Evolutionary conservation across 2,797 vertebrate genomes (phyloP), one percentile per base, ranked within the genome.

Genomic region (Poecilia wingei): DNA sequence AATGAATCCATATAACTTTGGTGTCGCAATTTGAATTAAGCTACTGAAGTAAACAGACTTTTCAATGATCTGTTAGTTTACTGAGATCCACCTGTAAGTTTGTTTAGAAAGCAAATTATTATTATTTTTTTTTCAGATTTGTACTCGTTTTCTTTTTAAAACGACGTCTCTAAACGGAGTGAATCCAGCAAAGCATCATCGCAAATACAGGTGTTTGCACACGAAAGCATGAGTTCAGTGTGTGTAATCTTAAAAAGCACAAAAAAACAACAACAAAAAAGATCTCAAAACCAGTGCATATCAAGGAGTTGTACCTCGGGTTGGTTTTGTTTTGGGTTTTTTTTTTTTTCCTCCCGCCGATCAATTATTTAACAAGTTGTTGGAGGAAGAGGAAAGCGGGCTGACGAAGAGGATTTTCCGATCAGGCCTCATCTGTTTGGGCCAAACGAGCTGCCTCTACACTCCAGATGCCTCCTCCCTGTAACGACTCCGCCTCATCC

Each of bases 191-290:
- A 36, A 64, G 33, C 16, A 64, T 7, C 28, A 33, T 7, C 6
- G 16, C 14, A 31, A 28, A 59, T 45, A 1, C 22, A 41, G 25
- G 14, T 7, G 14, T 41, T 49, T 12, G 64, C 61, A 33, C 49
- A 53, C 51, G 18, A 55, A 14, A 45, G 31, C 16, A 61, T 18
- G 59, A 61, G 68, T 73, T 84, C 66, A 61, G 16, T 75, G 74
- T 75, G 31, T 69, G 36, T 64, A 47, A 53, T 33, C 39, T 31
- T 82, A 82, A 45, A 84, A 91, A 91, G 88, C 91, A 93, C 89
- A 51, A 39, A 39, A 39, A 39, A 31, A 49, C 1, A 49, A 49
- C 39, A 92, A 87, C 86, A 64, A 2, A 78, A 76, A 86, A 18
- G 61, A 88, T 79, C 25, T 77, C 82, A 10, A 10, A 87, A 59